A percentile compares a stretch with the other conserved stretches of the same genome.
phyloP scores from a whole-genome alignment of 2,797 vertebrate genomes.

The Petrocephalus sullivani region DNA sequence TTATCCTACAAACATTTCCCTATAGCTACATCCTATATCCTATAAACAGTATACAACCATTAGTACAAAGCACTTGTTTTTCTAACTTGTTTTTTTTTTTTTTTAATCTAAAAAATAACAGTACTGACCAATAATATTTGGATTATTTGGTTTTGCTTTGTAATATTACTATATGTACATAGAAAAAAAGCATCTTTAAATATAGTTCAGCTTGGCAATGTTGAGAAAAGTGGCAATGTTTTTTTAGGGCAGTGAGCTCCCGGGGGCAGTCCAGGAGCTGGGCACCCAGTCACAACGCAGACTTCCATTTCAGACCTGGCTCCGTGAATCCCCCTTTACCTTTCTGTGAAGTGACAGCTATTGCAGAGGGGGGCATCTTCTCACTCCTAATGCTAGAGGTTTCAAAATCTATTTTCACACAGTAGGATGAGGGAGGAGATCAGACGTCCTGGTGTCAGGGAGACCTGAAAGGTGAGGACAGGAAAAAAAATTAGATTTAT shows the following conservation, averaged over 20 bases:
- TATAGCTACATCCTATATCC: constrained; percentile 11
- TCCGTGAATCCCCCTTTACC: constrained; percentile 1
- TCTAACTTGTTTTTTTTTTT: neutral
- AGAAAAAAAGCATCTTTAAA: neutral
- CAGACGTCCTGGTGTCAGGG: constrained; percentile 9
- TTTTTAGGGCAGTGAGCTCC: neutral
- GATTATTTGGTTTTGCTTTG: neutral
- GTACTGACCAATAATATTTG: neutral
- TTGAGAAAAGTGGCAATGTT: constrained; percentile 7
- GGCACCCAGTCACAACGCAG: neutral
- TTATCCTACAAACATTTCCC: constrained; percentile 11
- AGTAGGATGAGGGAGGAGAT: neutral
- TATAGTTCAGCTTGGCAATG: constrained; percentile 20
- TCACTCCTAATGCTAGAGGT: constrained; percentile 1
- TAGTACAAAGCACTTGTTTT: constrained; percentile 1
- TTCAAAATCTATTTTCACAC: neutral
- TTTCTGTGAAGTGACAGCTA: neutral
- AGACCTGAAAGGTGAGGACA: constrained; percentile 18
- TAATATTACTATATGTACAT: neutral
- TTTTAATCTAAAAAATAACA: constrained; percentile 7
- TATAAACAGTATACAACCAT: constrained; percentile 4
- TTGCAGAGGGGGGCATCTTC: neutral
- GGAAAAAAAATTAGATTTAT: neutral
- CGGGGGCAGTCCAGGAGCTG: neutral
- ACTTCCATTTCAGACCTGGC: neutral